phyloP scores from a whole-genome alignment of 2,113 vertebrate species.

The Madoqua kirkii region DNA sequence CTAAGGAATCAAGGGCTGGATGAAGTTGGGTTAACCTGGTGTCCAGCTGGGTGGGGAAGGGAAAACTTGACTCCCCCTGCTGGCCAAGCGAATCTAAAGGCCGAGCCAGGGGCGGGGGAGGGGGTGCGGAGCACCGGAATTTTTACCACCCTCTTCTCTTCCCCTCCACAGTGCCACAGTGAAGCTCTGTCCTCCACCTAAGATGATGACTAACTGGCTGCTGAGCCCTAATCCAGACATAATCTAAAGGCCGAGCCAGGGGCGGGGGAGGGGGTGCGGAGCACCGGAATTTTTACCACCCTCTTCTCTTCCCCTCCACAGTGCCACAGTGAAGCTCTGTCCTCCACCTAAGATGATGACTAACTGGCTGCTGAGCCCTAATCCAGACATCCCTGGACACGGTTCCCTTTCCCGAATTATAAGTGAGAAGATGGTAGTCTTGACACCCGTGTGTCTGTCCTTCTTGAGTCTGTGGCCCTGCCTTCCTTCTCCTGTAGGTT shows the following conservation, averaged over 20 bases:
- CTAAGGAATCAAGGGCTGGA: not conserved
- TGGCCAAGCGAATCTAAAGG: not conserved
- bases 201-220: not conserved
- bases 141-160: not conserved
- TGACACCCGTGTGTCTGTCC: not conserved
- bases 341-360: not conserved
- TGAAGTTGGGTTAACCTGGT: not conserved
- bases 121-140: accelerated
- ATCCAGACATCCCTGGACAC: accelerated
- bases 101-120: not conserved
- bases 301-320: not conserved
- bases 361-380: not conserved
- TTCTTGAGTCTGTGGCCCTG: not conserved
- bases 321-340: slow-evolving; percentile 31
- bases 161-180: slow-evolving; percentile 33
- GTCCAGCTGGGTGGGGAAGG: not conserved
- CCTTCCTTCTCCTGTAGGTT: not conserved
- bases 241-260: not conserved
- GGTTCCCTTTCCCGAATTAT: not conserved
- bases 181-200: not conserved
- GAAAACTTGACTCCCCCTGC: not conserved
- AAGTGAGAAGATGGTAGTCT: not conserved
- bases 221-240: too few species aligned
- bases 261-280: too few species aligned
- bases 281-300: not conserved